Base-by-base conservation (phyloP, 2,797 vertebrate species). In the Emys orbicularis region DNA sequence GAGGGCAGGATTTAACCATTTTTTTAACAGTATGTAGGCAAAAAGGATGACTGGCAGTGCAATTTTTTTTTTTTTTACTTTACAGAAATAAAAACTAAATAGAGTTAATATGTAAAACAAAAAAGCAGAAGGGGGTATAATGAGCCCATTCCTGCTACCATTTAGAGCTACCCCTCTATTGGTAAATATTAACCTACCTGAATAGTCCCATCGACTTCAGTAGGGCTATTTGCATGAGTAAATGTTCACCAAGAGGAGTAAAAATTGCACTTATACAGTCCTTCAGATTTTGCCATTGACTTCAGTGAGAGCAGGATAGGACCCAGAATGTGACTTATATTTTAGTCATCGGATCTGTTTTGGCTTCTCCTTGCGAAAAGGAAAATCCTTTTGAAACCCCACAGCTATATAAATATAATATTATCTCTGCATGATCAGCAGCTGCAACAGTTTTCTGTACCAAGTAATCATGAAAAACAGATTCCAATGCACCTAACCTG, bases 401-500 rank as follows among this genome's bases (percentile, higher is more conserved):
- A 29, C 4, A 19, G 6, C 65, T 91, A 86, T 87, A 82, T 50
- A 65, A 87, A 81, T 77, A 12, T 44, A 84, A 88, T 68, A 41
- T 79, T 92, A 84, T 88, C 94, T 95, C 76, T 59, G 10, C 90
- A 84, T 37, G 56, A 96, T 95, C 91, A 83, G 81, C 87, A 79
- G 84, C 83, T 6, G 21, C 59, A 87, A 86, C 81, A 92, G 89
- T 89, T 97, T 94, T 90, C 80, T 68, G 61, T 90, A 95, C 86
- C 29, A 76, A 88, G 72, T 88, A 90, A 57, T 87, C 90, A 97
- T 97, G 93, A 92, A 96, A 97, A 97, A 0, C 92, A 95, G 68
- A 95, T 79, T 90, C 57, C 12, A 12, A 25, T 79, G 94, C 92
- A 91, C 90, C 65, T 52, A 84, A 89, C 91, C 52, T 29, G 7